A percentile compares a stretch with the other conserved stretches of the same genome.
Evolutionary conservation across 2,113 vertebrate genomes (phyloP).

Genomic region (Eonycteris spelaea): DNA sequence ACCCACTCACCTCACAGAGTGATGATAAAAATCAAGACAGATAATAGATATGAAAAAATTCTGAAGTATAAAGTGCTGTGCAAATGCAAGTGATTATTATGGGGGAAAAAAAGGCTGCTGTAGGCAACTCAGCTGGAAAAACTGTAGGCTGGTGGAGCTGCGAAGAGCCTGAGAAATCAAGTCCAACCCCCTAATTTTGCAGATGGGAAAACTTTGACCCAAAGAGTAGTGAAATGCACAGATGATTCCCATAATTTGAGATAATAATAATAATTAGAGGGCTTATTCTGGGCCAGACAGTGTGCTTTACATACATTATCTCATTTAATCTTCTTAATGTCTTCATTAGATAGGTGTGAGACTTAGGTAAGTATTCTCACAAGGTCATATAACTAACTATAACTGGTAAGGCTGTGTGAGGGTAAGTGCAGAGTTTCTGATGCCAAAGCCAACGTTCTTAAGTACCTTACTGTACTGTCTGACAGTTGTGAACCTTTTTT

Average conservation of each 20-base stretch:
- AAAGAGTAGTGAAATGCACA: not conserved
- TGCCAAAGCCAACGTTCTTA: not conserved
- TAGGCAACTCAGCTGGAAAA: not conserved
- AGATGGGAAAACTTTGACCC: conserved; percentile 40
- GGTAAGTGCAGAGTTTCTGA: not conserved
- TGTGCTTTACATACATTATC: not conserved
- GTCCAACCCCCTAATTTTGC: conserved; percentile 22
- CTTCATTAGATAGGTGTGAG: not conserved
- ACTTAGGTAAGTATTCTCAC: not conserved
- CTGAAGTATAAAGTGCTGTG: conserved; percentile 3
- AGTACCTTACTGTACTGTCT: not conserved
- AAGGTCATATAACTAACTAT: not conserved
- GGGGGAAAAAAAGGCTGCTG: not conserved
- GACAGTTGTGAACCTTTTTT: not conserved
- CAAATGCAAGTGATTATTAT: not conserved
- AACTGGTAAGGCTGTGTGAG: not conserved
- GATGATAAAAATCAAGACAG: not conserved
- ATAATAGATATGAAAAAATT: conserved; percentile 7
- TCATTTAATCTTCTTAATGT: conserved; percentile 13
- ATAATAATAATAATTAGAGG: conserved; percentile 52
- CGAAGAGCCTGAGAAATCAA: not conserved
- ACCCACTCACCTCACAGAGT: not conserved
- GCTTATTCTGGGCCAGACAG: not conserved
- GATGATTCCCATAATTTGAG: conserved; percentile 31
- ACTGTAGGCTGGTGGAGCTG: not conserved